Evolutionary conservation across 1,140 invertebrate species (phyloP).

Genomic region (Penaeus chinensis): DNA sequence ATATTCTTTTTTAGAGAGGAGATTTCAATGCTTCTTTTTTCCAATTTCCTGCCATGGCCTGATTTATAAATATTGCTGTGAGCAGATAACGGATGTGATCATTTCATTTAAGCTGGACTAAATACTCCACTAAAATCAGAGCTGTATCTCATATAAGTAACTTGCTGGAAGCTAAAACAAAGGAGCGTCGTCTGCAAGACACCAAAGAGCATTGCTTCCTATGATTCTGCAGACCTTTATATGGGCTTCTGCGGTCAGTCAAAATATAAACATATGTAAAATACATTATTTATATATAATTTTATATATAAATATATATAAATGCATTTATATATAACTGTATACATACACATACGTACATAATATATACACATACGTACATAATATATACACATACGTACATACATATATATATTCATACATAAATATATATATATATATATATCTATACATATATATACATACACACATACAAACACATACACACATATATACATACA

Average conservation of each 20-base stretch:
- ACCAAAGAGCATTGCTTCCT: too few relatives aligned
- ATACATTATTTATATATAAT: background rate
- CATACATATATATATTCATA: conserved; percentile 36
- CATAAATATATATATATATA: conserved; percentile 32
- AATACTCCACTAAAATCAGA: background rate
- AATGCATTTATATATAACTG: background rate
- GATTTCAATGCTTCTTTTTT: too few relatives aligned
- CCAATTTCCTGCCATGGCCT: too few relatives aligned
- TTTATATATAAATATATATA: conserved; percentile 2
- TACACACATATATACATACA: background rate
- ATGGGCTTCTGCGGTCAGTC: too few relatives aligned
- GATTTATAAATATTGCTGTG: background rate
- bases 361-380: background rate
- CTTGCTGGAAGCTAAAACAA: too few relatives aligned
- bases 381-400: conserved; percentile 9
- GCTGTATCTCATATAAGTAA: rapidly evolving
- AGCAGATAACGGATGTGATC: background rate
- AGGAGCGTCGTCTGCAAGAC: too few relatives aligned
- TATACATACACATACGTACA: background rate
- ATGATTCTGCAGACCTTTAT: too few relatives aligned
- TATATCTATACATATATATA: too few relatives aligned
- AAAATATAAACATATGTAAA: background rate
- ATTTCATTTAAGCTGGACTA: background rate
- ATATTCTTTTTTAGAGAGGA: too few relatives aligned
- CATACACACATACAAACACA: too few relatives aligned